Base-by-base conservation (phyloP, 1,140 invertebrate genomes). In the Pantala flavescens region DNA sequence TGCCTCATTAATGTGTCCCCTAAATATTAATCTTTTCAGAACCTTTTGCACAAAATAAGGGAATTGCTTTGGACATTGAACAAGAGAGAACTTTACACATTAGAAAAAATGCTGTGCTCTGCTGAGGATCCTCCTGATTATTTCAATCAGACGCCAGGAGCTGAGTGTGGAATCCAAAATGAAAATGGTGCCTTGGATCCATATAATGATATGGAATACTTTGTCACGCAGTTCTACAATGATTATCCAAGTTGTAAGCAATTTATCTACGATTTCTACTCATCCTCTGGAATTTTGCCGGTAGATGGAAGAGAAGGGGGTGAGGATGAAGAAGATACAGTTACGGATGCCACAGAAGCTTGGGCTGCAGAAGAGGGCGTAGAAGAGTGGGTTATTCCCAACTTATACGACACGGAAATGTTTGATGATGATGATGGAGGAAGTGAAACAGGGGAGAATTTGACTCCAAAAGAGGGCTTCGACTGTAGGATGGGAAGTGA, bases 71-170 rank as follows among this genome's bases (percentile, higher is more conserved):
- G 93, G 89, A 96, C 94, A 0, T 83, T 98, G 77, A 93, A 91
- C 78, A 87, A 90, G 55, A 86, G 88, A 42, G 96, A 98, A 83
- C 83, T 98, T 71, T 87, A 88, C 79, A 90, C 91, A 75, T 82
- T 98, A 42, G 95, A 98, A 81, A 91, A 94, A 78, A 82, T 96
- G 72, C 83, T 98, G 12, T 97, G 96, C 81, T 96, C 94, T 76
- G 91, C 93, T 77, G 95, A 97, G 80, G 93, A 96, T 75, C 88
- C 84, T 74, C 84, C 77, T 24, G 73, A 74, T 70, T 74, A 74
- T 55, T 21, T 24, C 23, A 24, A n/a, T 23, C 43, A 43, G 9
- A n/a, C 43, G 1, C 3, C 16, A 24, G 49, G 49, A 19, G 49
- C 49, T 19, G 73, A 55, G 43, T 72, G 19, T 28, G 42, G 71